Evolutionary conservation across 2,888 invertebrate species (phyloP).

Genomic region (Tubulanus polymorphus): DNA sequence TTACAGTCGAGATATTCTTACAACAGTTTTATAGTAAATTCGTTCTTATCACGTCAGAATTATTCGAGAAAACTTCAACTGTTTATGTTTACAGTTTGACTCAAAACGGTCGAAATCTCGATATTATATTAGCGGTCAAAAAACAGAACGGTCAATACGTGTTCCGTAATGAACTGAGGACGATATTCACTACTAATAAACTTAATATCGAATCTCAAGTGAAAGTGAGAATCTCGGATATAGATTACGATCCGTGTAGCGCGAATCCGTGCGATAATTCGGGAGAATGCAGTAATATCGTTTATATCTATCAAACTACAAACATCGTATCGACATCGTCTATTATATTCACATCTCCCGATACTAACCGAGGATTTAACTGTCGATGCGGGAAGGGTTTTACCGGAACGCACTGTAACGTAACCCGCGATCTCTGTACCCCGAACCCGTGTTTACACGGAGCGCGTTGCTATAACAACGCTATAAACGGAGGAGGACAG

Average conservation of each 20-base stretch:
- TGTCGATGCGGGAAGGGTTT: slow-evolving; percentile 89
- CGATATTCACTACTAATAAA: slow-evolving; percentile 20
- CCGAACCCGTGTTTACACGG: slow-evolving; percentile 90
- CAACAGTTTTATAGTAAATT: slow-evolving; percentile 71
- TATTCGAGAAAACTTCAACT: slow-evolving; percentile 55
- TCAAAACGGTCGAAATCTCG: slow-evolving; percentile 19
- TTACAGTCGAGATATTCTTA: slow-evolving; percentile 73
- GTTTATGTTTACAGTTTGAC: slow-evolving; percentile 21
- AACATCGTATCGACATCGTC: slow-evolving; percentile 76
- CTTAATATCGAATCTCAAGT: slow-evolving; percentile 23
- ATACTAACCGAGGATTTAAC: slow-evolving; percentile 70
- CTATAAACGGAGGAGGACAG: slow-evolving; percentile 5
- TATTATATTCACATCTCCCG: slow-evolving; percentile 78
- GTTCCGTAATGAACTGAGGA: slow-evolving; percentile 45
- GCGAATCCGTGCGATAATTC: slow-evolving; percentile 61
- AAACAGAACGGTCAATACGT: slow-evolving; percentile 56
- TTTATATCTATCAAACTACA: slow-evolving; percentile 57
- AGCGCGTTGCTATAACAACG: slow-evolving; percentile 72
- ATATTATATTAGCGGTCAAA: slow-evolving; percentile 57
- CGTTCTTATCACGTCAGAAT: slow-evolving; percentile 67
- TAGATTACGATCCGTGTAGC: slow-evolving; percentile 52
- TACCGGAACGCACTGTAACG: slow-evolving; percentile 85
- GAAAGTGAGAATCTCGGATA: slow-evolving; percentile 22
- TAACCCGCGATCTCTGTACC: slow-evolving; percentile 77
- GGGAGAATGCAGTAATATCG: slow-evolving; percentile 46